Base-by-base conservation (phyloP, 1,140 invertebrate genomes). In the Aphaenogaster floridana region DNA sequence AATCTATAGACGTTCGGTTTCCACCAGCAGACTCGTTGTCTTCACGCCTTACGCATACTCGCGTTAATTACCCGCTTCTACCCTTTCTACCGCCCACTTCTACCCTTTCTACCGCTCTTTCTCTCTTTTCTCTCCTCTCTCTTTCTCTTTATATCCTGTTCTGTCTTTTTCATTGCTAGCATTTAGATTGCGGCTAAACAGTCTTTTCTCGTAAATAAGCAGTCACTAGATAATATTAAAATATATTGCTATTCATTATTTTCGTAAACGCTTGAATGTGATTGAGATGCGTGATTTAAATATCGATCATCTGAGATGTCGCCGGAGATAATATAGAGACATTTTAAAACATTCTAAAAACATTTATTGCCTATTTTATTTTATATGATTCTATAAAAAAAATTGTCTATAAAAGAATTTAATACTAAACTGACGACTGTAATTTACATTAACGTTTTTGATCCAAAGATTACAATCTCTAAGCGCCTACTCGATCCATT, bases 1-100 rank as follows among this genome's bases (percentile, higher is more conserved):
- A 86, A 81, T 86, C 83, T 89, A 89, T 86, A 76, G 68, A 71
- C 87, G 76, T 89, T 89, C 88, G 50, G 85, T 69, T 57, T 86
- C 52, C 81, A 42, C 63, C 61, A 34, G 45, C 39, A 48, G 72
- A 66, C 63, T 66, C 72, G 87, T 81, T 71, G 74, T 88, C 68
- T 88, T 88, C 87, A 88, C 87, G 69, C 84, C 87, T 88, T 86
- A 84, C 88, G 87, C 54, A 45, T 79, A 76, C 34, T 59, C 74
- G 57, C 76, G 87, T 78, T 86, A 89, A 90, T 90, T 90, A 52
- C 50, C 71, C 39, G 15, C n/a, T 39, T 79, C 34, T 57, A 59
- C 11, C 28, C 54, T 13, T 50, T 13, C 34, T 11, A n/a, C 39
- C 15, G 28, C 39, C 21, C 21, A 0, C n/a, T 45, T 79, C 34